Conservation (phyloP, 2,888 invertebrate species). For the Unio delphinus region DNA sequence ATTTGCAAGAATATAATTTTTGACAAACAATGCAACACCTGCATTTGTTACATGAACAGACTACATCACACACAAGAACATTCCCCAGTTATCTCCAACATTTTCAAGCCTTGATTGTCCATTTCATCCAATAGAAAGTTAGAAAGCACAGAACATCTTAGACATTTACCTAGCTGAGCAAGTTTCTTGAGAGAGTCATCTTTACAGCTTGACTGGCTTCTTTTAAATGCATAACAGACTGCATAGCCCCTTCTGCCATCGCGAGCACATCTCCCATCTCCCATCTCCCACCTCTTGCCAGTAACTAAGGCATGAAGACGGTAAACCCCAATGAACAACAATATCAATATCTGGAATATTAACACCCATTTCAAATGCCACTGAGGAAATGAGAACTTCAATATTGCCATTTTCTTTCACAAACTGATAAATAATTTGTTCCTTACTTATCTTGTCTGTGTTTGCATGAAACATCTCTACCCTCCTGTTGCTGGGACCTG, state of each 20-base stretch:
- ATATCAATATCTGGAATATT: conserved; percentile 22
- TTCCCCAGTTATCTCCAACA: not conserved
- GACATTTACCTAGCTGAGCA: not conserved
- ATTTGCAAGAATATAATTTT: not conserved
- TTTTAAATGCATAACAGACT: conserved; percentile 10
- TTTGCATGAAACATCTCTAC: conserved; percentile 27
- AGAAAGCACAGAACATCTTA: conserved; percentile 1
- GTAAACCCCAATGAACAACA: conserved; percentile 25
- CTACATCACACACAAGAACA: conserved; percentile 2
- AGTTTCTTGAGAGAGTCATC: not conserved
- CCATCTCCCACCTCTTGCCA: conserved; percentile 24
- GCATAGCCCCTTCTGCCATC: conserved; percentile 10
- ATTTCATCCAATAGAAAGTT: conserved; percentile 7
- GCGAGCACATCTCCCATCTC: conserved; percentile 5
- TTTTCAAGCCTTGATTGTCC: not conserved
- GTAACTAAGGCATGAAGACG: conserved; percentile 8
- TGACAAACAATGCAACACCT: conserved; percentile 11
- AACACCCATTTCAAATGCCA: conserved; percentile 33
- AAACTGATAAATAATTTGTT: conserved; percentile 15
- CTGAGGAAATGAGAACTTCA: conserved; percentile 15
- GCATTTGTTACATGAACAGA: conserved; percentile 11
- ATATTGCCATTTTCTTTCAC: conserved; percentile 3
- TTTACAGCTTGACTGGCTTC: conserved; percentile 2
- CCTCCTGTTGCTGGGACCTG: not conserved
- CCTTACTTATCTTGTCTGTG: conserved; percentile 16